Evolutionary conservation across 35 echinoderm and acorn worm species (phyloP).

Genomic region (Heliocidaris erythrogramma): DNA sequence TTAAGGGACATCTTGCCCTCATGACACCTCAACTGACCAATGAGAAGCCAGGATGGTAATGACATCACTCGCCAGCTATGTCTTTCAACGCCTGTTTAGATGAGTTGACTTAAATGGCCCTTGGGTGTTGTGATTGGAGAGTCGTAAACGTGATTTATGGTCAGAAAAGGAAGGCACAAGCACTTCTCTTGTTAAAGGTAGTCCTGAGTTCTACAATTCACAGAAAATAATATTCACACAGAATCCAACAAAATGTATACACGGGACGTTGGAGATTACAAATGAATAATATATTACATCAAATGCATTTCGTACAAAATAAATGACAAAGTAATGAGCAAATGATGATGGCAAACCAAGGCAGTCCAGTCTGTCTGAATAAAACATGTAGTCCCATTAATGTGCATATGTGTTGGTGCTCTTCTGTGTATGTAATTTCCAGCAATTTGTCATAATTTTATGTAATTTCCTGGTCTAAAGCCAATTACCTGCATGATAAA

Average conservation of each 20-base stretch:
- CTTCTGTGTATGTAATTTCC: too few relatives aligned
- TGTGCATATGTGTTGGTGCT: too few relatives aligned
- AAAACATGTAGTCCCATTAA: too few relatives aligned
- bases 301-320: too few relatives aligned
- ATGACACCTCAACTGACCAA: conserved; percentile 9
- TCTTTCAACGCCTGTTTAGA: conserved; percentile 46
- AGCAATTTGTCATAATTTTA: too few relatives aligned
- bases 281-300: too few relatives aligned
- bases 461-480: too few relatives aligned
- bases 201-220: background rate
- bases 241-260: background rate
- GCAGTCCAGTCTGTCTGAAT: too few relatives aligned
- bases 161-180: background rate
- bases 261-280: too few relatives aligned
- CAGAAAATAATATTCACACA: background rate
- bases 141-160: conserved; percentile 36
- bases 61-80: conserved; percentile 29
- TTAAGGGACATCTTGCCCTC: background rate
- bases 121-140: conserved; percentile 4
- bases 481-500: too few relatives aligned
- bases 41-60: background rate
- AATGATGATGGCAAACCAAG: too few relatives aligned
- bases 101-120: conserved; percentile 24
- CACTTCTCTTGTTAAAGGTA: background rate
- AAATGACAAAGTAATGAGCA: too few relatives aligned